A percentile compares a stretch with the other conserved stretches of the same genome.
Evolutionary conservation across 2,113 vertebrate genomes (phyloP).

Genomic region (Sula dactylatra): DNA sequence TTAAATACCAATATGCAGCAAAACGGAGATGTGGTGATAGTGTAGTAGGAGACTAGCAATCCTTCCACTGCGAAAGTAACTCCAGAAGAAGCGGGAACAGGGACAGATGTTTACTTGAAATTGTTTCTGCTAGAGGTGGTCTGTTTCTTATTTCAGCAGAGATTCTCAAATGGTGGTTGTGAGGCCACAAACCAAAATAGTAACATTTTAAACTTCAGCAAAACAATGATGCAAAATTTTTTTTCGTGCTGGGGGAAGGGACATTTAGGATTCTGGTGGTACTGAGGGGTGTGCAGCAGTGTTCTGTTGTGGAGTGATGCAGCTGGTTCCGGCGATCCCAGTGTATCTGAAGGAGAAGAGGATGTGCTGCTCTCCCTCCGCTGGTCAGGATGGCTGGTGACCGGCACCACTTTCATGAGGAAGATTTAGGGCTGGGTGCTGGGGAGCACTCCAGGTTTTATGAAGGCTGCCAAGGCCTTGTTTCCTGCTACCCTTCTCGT

Average conservation of each 20-base stretch:
- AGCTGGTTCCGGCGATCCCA: not conserved
- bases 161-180: not conserved
- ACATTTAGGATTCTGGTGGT: accelerated
- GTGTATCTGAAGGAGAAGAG: not conserved
- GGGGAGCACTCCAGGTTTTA: not conserved
- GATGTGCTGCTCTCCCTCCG: not conserved
- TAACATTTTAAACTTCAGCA: not conserved
- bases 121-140: not conserved
- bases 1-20: not conserved
- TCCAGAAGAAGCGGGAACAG: not conserved
- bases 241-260: not conserved
- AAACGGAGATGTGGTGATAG: not conserved
- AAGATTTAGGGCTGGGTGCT: not conserved
- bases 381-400: not conserved
- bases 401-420: not conserved
- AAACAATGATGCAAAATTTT: not conserved
- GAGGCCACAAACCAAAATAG: not conserved
- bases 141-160: not conserved
- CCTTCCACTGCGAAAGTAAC: not conserved
- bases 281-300: not conserved
- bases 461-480: not conserved
- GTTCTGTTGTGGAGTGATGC: not conserved
- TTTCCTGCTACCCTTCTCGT: not conserved
- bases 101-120: not conserved
- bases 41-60: not conserved